Evolutionary conservation across 2,888 invertebrate species (phyloP).

Genomic region (Brenthis daphne): DNA sequence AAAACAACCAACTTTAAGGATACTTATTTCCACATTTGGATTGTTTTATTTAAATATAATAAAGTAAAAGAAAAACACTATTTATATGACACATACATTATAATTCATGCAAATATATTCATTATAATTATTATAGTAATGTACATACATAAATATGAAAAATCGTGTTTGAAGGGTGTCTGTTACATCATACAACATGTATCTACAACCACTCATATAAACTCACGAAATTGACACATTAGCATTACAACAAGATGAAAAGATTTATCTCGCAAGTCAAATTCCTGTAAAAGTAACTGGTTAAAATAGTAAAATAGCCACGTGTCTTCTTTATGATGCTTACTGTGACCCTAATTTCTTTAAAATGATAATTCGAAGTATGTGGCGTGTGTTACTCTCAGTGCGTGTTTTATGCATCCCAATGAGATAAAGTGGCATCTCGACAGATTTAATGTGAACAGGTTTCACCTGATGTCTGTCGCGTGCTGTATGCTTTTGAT

Average conservation of each 20-base stretch:
- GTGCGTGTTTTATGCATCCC: constrained; percentile 10
- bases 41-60: too few species aligned
- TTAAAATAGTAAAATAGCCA: constrained; percentile 11
- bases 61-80: too few species aligned
- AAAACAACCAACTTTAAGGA: too few species aligned
- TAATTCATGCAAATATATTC: not conserved
- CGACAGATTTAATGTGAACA: constrained; percentile 9
- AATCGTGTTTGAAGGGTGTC: constrained; percentile 32
- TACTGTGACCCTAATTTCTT: constrained; percentile 4
- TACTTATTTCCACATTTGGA: too few species aligned
- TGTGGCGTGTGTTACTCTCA: too few species aligned
- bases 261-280: constrained; percentile 19
- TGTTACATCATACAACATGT: not conserved
- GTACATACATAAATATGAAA: not conserved
- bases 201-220: not conserved
- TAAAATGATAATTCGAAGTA: not conserved
- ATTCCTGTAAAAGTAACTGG: constrained; percentile 12
- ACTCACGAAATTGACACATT: constrained; percentile 30
- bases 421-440: constrained; percentile 7
- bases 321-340: constrained; percentile 4
- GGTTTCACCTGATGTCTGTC: constrained; percentile 10
- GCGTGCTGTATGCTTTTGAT: not conserved
- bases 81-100: not conserved
- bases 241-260: constrained; percentile 44
- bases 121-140: not conserved